Conservation (phyloP, 2,888 invertebrate genomes). For the Spisula subtruncata region DNA sequence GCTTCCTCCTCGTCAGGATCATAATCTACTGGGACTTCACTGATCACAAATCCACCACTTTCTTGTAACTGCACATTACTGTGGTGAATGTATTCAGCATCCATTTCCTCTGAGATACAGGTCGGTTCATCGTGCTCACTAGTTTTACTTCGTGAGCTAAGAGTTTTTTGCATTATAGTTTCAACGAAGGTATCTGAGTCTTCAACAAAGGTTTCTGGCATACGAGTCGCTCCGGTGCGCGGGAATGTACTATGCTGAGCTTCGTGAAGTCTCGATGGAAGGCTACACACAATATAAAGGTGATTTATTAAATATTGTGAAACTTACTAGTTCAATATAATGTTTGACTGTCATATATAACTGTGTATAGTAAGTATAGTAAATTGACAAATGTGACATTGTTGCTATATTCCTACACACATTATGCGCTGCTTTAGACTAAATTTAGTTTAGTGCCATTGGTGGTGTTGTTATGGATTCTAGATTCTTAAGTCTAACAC, state of each 20-base stretch:
- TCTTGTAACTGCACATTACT: not conserved
- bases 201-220: slow-evolving; percentile 12
- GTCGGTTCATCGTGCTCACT: slow-evolving; percentile 10
- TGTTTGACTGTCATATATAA: too few relatives aligned
- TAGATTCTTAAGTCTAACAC: too few relatives aligned
- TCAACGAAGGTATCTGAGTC: slow-evolving; percentile 23
- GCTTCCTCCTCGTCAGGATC: not conserved
- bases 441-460: too few relatives aligned
- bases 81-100: not conserved
- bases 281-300: not conserved
- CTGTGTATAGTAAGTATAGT: too few relatives aligned
- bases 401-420: too few relatives aligned
- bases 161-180: not conserved
- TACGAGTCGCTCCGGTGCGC: not conserved
- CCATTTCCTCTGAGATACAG: not conserved
- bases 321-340: too few relatives aligned
- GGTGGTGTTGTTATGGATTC: too few relatives aligned
- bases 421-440: too few relatives aligned
- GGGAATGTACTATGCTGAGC: not conserved
- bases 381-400: too few relatives aligned
- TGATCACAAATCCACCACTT: not conserved
- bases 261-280: not conserved
- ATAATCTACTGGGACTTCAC: not conserved
- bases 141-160: not conserved
- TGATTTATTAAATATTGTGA: too few relatives aligned